Conservation (phyloP, 2,888 invertebrate species). For the Zeuzera pyrina region DNA sequence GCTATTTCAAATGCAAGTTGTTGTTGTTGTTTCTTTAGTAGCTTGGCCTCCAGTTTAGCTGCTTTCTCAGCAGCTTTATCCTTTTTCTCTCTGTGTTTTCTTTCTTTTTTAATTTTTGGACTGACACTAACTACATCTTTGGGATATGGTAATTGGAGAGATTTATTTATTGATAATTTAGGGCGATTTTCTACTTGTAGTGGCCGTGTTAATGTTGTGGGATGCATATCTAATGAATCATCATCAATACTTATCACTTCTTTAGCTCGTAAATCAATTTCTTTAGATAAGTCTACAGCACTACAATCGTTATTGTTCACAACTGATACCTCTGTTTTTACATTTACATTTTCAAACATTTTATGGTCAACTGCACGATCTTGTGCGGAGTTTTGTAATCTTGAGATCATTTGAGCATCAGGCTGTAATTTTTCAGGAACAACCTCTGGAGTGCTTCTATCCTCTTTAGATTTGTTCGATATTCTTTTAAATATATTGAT, state of each 20-base stretch:
- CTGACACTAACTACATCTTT: constrained; percentile 69
- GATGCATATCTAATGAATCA: constrained; percentile 52
- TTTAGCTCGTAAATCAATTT: constrained; percentile 62
- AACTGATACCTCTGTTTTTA: constrained; percentile 50
- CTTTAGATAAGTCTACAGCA: constrained; percentile 64
- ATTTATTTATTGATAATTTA: constrained; percentile 57
- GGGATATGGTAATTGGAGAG: constrained; percentile 58
- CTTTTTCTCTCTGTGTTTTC: constrained; percentile 67
- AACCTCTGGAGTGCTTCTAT: constrained; percentile 61
- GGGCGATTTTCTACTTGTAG: constrained; percentile 34
- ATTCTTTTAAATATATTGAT: constrained; percentile 91
- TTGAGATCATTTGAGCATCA: constrained; percentile 57
- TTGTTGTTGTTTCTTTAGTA: constrained; percentile 61
- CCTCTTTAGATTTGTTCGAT: constrained; percentile 81
- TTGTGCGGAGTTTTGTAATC: constrained; percentile 49
- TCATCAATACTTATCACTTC: constrained; percentile 67
- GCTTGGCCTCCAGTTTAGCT: constrained; percentile 58
- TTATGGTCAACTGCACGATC: constrained; percentile 37
- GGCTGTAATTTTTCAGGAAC: constrained; percentile 51
- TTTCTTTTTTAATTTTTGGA: constrained; percentile 75
- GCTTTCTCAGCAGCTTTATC: constrained; percentile 40
- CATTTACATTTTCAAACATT: constrained; percentile 36
- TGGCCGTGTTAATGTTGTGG: constrained; percentile 29
- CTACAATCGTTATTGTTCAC: constrained; percentile 67
- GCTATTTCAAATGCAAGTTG: constrained; percentile 53